Percentiles rank a stretch among this genome's conserved stretches.
Evolutionary conservation across 2,113 vertebrate species (phyloP).

Genomic region (Colossoma macropomum): DNA sequence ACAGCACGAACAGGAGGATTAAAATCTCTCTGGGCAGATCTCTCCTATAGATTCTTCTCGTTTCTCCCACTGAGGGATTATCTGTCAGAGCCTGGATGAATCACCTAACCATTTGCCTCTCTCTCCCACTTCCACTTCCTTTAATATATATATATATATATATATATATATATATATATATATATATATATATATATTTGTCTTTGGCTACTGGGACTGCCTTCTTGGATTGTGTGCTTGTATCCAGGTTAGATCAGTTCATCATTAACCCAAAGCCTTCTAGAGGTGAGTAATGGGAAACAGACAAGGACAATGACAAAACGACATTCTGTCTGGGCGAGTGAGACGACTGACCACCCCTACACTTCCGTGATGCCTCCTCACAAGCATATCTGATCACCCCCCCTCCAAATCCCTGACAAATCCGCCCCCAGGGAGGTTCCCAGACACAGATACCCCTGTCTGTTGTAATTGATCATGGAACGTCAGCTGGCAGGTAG

Average conservation of each 20-base stretch:
- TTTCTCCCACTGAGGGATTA: conserved; percentile 62
- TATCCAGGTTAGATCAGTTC: conserved; percentile 53
- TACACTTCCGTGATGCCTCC: conserved; percentile 36
- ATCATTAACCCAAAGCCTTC: conserved; percentile 50
- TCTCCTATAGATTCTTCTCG: conserved; percentile 61
- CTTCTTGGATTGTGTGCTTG: background rate
- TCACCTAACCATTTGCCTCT: conserved; percentile 17
- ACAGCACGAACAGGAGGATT: conserved; percentile 72
- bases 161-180: too few species aligned
- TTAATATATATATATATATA: background rate
- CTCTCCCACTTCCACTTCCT: conserved; percentile 16
- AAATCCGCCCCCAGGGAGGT: conserved; percentile 74
- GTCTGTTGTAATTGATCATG: conserved; percentile 79
- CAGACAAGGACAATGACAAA: conserved; percentile 69
- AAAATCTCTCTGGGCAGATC: conserved; percentile 69
- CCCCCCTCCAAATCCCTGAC: conserved; percentile 62
- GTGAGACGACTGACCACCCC: conserved; percentile 43
- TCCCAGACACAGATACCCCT: conserved; percentile 73
- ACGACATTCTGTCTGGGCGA: conserved; percentile 73
- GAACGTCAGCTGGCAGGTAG: conserved; percentile 78
- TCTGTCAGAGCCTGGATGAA: conserved; percentile 52
- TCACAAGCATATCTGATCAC: conserved; percentile 72
- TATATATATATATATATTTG: background rate
- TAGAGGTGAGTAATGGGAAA: conserved; percentile 57
- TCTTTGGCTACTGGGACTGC: background rate